These are phyloP conservation scores for Chlorops oryzae DNA, from an alignment of 1,140 invertebrate genomes.

Conservation along the genomic window DNA sequence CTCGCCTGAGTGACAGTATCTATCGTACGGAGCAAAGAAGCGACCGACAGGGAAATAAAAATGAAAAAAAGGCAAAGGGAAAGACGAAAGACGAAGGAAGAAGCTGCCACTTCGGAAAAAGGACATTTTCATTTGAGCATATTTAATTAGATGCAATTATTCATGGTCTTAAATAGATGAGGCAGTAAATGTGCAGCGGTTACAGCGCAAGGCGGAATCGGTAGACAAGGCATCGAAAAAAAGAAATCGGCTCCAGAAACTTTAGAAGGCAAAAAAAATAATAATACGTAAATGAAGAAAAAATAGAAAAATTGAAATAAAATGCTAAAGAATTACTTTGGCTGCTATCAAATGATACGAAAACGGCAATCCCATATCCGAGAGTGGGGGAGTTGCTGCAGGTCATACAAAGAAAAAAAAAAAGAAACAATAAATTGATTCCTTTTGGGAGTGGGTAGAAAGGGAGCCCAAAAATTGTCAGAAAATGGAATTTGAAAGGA, in stretches of 20 bases:
- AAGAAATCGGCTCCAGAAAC: not conserved
- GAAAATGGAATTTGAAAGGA: too few species aligned
- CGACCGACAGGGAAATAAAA: not conserved
- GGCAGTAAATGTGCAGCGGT: constrained; percentile 40
- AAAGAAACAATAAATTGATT: too few species aligned
- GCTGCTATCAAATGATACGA: too few species aligned
- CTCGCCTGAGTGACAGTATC: too few species aligned
- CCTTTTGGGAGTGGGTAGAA: too few species aligned
- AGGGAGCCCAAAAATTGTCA: too few species aligned
- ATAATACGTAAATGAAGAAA: constrained; percentile 6
- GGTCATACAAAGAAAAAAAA: too few species aligned
- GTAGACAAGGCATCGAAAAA: not conserved
- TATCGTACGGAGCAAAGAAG: too few species aligned
- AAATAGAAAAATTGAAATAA: constrained; percentile 44
- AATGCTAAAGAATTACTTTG: constrained; percentile 47
- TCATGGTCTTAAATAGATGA: constrained; percentile 49
- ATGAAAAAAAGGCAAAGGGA: constrained; percentile 8
- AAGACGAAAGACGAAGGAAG: too few species aligned
- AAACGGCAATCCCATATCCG: too few species aligned
- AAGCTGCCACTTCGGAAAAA: too few species aligned
- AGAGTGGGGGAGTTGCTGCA: too few species aligned
- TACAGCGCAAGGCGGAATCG: not conserved
- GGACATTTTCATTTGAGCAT: constrained; percentile 49
- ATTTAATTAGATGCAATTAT: constrained; percentile 49
- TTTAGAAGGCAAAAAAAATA: not conserved